Base-by-base conservation (phyloP, 2,797 vertebrate species). In the Cyclopterus lumpus region DNA sequence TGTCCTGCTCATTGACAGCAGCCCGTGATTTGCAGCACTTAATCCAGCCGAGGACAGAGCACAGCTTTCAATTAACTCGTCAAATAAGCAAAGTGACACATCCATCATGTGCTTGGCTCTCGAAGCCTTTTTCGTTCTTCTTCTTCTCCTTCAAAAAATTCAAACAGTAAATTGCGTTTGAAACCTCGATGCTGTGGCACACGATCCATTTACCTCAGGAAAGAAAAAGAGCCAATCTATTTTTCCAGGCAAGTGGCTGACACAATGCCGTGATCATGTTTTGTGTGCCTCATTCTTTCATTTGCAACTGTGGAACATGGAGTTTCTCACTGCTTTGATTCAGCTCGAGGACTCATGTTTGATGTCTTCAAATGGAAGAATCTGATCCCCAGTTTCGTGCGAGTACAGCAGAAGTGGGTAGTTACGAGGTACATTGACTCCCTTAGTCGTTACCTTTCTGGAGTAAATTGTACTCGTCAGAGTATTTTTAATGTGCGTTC, bases 21-120 rank as follows among this genome's bases (percentile, higher is more conserved):
- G 90, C 83, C 77, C 55, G 79, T 93, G 88, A 91, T 93, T 92
- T 90, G 77, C 84, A 40, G 86, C 81, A 88, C 84, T 92, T 92
- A 82, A 89, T 93, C 85, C 88, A 55, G 75, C 75, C 2, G 80
- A 80, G 79, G 86, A 93, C 65, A 64, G 82, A 84, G 79, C 62
- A 54, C 83, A 84, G 88, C 82, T 91, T 93, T 93, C 89, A 93
- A 92, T 94, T 93, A 92, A 90, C 84, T 88, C 73, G 51, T 93
- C 90, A 93, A 92, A 92, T 82, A 88, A 80, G 78, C 81, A 82
- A 40, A 75, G 80, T 72, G 67, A 86, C 78, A 85, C 80, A 82
- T 93, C 89, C 79, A 79, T 91, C 86, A 89, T 75, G 64, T n/a
- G 74, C 77, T 62, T 44, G 42, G 74, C 75, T 80, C 49, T 12